Conservation (phyloP, 2,888 invertebrate species). For the Tineola bisselliella region DNA sequence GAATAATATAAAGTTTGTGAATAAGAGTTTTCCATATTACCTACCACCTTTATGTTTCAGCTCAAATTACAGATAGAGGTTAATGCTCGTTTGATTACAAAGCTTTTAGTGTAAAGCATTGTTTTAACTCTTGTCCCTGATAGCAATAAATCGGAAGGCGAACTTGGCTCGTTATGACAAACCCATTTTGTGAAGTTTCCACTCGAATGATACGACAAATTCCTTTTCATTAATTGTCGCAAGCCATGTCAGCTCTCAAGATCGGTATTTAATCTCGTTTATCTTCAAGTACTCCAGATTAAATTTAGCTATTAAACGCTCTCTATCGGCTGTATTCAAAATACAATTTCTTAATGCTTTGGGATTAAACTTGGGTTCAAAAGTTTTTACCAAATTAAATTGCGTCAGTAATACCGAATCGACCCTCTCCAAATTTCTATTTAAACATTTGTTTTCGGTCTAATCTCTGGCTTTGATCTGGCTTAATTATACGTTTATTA, state of each 20-base stretch:
- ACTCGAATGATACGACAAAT: background rate
- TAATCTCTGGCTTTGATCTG: background rate
- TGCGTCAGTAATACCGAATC: background rate
- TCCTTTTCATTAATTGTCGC: conserved; percentile 9
- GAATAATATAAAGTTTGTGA: too few relatives aligned
- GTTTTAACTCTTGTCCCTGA: background rate
- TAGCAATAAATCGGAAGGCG: conserved; percentile 5
- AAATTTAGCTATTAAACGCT: background rate
- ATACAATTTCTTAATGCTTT: background rate
- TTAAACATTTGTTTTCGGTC: background rate
- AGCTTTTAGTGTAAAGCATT: background rate
- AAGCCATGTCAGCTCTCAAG: background rate
- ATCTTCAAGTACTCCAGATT: background rate
- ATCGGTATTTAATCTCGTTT: background rate
- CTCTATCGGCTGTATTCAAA: background rate
- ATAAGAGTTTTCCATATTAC: background rate
- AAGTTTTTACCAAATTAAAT: background rate
- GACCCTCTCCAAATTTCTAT: background rate
- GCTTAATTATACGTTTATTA: background rate
- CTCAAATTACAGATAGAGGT: background rate
- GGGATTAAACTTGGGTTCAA: background rate
- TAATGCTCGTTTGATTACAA: background rate
- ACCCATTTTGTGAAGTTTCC: conserved; percentile 1
- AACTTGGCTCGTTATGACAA: conserved; percentile 3
- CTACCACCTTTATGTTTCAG: background rate